Conservation (phyloP, 2,888 invertebrate species). For the Drosophila cracens region DNA sequence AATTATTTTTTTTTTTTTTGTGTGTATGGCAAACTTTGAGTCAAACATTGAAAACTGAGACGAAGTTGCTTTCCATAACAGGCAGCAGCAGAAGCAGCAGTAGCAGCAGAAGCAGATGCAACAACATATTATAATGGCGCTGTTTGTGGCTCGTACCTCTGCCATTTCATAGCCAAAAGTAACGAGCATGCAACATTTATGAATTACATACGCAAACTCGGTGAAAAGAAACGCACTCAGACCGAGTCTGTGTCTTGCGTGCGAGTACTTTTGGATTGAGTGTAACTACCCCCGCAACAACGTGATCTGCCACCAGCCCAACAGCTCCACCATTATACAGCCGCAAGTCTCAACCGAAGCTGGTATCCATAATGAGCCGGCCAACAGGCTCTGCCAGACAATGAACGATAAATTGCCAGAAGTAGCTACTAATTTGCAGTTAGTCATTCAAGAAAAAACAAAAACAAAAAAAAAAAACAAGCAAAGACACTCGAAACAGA, state of each 20-base stretch:
- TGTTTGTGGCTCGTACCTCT: constrained; percentile 53
- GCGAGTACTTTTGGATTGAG: constrained; percentile 27
- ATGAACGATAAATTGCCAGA: constrained; percentile 74
- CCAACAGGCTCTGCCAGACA: constrained; percentile 46
- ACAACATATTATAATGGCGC: constrained; percentile 35
- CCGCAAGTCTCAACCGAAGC: not conserved
- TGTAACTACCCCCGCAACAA: not conserved
- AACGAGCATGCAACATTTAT: constrained; percentile 65
- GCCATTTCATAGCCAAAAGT: constrained; percentile 65
- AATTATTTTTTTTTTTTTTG: not conserved
- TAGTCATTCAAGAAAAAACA: constrained; percentile 59
- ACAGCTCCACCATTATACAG: not conserved
- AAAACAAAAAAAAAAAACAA: constrained; percentile 24
- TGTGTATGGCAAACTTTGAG: constrained; percentile 37
- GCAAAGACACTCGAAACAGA: constrained; percentile 32
- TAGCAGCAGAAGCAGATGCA: constrained; percentile 23
- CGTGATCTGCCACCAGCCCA: not conserved
- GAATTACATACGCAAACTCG: constrained; percentile 49
- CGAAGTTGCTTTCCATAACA: constrained; percentile 32
- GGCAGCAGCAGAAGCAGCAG: constrained; percentile 8
- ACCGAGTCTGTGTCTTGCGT: constrained; percentile 4
- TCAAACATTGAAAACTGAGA: constrained; percentile 15
- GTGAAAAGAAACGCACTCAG: constrained; percentile 1
- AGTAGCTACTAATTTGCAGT: constrained; percentile 76
- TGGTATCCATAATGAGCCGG: constrained; percentile 66